Percentiles rank a stretch among this genome's conserved stretches.
Evolutionary conservation across 2,113 vertebrate genomes (phyloP).

Genomic region (Bungarus multicinctus): DNA sequence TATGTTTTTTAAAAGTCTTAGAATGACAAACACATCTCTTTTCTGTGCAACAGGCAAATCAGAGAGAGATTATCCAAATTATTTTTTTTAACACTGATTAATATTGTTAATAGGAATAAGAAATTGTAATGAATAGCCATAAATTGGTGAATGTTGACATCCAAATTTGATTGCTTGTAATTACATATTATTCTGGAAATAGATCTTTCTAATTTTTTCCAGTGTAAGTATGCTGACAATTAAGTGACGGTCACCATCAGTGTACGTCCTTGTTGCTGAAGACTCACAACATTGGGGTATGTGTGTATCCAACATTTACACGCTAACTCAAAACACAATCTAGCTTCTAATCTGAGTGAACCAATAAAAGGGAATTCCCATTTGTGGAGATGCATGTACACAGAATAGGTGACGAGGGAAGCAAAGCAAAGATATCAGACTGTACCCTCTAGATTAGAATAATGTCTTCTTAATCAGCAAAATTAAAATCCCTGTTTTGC

Average conservation of each 20-base stretch:
- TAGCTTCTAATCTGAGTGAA: background rate
- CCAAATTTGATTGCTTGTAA: background rate
- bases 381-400: background rate
- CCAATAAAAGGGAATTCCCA: background rate
- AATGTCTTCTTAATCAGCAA: conserved; percentile 55
- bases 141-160: background rate
- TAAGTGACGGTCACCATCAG: background rate
- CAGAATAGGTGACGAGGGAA: background rate
- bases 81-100: background rate
- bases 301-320: background rate
- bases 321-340: too few relatives aligned
- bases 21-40: background rate
- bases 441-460: background rate
- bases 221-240: background rate
- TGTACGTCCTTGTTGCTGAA: background rate
- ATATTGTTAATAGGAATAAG: background rate
- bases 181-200: background rate
- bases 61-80: background rate
- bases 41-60: background rate
- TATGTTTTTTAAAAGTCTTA: background rate
- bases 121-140: background rate
- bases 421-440: background rate
- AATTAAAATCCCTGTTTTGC: conserved; percentile 62
- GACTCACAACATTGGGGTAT: background rate
- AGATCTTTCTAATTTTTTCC: background rate